Percentiles rank a stretch among this genome's conserved stretches.
These are phyloP conservation scores for Knipowitschia caucasica DNA, from an alignment of 2,797 vertebrate species.

Conservation along the genomic window DNA sequence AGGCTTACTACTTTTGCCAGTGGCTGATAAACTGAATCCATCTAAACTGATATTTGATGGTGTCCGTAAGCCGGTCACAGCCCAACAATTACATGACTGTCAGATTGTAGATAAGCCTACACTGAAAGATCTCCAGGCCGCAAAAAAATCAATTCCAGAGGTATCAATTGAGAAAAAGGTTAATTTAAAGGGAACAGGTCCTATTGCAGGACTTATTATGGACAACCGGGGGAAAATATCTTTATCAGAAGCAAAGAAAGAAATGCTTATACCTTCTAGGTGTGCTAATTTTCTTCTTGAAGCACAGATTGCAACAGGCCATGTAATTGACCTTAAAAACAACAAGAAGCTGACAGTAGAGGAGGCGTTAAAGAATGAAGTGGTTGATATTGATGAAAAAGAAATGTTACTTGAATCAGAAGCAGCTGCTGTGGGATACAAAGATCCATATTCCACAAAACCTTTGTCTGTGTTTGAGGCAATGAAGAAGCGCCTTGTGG, in stretches of 20 bases:
- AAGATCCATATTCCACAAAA: conserved; percentile 34
- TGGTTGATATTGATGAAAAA: conserved; percentile 56
- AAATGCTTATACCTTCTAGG: conserved; percentile 80
- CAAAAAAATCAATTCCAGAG: conserved; percentile 79
- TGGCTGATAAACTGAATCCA: conserved; percentile 39
- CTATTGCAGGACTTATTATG: conserved; percentile 79
- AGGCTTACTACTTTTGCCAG: conserved; percentile 75
- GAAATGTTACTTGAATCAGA: conserved; percentile 69
- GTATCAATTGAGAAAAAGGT: conserved; percentile 85
- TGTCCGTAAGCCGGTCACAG: conserved; percentile 88
- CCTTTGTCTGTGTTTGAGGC: conserved; percentile 90
- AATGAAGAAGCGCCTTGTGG: conserved; percentile 89
- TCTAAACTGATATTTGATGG: conserved; percentile 82
- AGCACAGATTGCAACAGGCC: conserved; percentile 90
- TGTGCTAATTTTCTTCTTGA: conserved; percentile 73
- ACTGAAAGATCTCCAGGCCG: conserved; percentile 77
- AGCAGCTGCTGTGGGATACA: conserved; percentile 63
- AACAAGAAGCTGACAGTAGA: conserved; percentile 77
- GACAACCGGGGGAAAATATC: conserved; percentile 77
- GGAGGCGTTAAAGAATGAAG: conserved; percentile 58
- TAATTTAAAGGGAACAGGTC: conserved; percentile 76
- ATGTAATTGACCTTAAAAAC: conserved; percentile 84
- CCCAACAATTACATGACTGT: conserved; percentile 85
- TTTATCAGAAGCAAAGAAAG: conserved; percentile 84
- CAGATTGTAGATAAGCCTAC: conserved; percentile 61